phyloP scores from a whole-genome alignment of 1,140 invertebrate species.

The Phymorhynchus buccinoides region DNA sequence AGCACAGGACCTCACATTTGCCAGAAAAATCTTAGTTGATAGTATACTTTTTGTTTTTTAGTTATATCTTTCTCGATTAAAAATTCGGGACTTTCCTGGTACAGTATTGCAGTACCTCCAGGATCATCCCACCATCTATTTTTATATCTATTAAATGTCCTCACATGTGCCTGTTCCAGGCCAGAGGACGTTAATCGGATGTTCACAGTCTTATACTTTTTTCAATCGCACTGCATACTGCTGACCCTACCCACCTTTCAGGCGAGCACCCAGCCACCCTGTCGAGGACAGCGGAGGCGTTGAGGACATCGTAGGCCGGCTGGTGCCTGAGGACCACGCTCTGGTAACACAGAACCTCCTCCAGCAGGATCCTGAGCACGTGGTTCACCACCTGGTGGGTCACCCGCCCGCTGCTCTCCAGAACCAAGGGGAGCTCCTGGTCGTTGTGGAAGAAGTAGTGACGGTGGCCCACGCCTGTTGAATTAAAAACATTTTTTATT shows the following conservation, averaged over 20 bases:
- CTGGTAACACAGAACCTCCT: constrained; percentile 80
- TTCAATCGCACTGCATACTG: too few species aligned
- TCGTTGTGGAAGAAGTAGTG: constrained; percentile 63
- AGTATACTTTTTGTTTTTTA: too few species aligned
- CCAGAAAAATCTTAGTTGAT: too few species aligned
- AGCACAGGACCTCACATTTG: constrained; percentile 81
- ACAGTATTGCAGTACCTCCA: too few species aligned
- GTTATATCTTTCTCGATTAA: too few species aligned
- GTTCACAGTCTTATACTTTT: too few species aligned
- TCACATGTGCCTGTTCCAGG: too few species aligned
- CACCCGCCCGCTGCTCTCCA: constrained; percentile 72
- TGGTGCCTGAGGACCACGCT: constrained; percentile 74
- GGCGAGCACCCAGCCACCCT: constrained; percentile 60
- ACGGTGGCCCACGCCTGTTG: constrained; percentile 35
- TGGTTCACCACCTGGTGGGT: constrained; percentile 79
- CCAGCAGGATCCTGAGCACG: constrained; percentile 80
- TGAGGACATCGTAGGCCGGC: constrained; percentile 73
- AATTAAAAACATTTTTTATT: too few species aligned
- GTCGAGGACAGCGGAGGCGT: constrained; percentile 69
- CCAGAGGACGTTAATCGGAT: too few species aligned
- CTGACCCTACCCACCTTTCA: constrained; percentile 36
- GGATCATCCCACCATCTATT: too few species aligned
- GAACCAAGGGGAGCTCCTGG: constrained; percentile 61
- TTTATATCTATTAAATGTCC: too few species aligned
- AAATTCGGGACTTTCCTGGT: too few species aligned